phyloP scores from a whole-genome alignment of 1,140 invertebrate genomes.

The Cydia fagiglandana region DNA sequence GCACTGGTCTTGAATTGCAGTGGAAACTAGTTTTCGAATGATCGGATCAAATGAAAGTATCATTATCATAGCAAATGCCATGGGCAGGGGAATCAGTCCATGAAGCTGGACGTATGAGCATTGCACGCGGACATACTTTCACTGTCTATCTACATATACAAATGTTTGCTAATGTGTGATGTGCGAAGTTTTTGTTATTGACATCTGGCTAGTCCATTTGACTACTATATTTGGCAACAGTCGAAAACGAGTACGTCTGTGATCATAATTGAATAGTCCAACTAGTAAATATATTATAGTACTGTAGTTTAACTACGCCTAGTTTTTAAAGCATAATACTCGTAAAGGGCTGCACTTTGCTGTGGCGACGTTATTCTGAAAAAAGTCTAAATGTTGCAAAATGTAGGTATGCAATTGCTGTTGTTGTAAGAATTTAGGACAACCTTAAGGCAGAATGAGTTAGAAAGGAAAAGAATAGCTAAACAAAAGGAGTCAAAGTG shows the following conservation, averaged over 20 bases:
- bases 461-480: not conserved
- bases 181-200: constrained; percentile 22
- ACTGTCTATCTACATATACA: constrained; percentile 14
- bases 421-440: not conserved
- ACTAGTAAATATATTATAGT: no score
- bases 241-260: not conserved
- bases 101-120: constrained; percentile 16
- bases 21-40: constrained; percentile 14
- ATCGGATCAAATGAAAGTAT: constrained; percentile 32
- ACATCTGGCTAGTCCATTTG: not conserved
- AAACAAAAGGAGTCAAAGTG: not conserved
- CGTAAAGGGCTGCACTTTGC: no score
- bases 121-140: constrained; percentile 4
- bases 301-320: no score
- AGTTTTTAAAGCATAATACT: no score
- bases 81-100: constrained; percentile 30
- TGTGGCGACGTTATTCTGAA: no score
- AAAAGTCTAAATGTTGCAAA: no score
- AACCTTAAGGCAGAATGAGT: not conserved
- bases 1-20: constrained; percentile 5
- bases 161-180: constrained; percentile 11
- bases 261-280: no score
- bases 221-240: constrained; percentile 1
- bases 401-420: no score
- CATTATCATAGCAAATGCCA: constrained; percentile 31